Percentiles rank a stretch among this genome's conserved stretches.
Evolutionary conservation across 2,888 invertebrate species (phyloP).

Genomic region (Troilus luridus): DNA sequence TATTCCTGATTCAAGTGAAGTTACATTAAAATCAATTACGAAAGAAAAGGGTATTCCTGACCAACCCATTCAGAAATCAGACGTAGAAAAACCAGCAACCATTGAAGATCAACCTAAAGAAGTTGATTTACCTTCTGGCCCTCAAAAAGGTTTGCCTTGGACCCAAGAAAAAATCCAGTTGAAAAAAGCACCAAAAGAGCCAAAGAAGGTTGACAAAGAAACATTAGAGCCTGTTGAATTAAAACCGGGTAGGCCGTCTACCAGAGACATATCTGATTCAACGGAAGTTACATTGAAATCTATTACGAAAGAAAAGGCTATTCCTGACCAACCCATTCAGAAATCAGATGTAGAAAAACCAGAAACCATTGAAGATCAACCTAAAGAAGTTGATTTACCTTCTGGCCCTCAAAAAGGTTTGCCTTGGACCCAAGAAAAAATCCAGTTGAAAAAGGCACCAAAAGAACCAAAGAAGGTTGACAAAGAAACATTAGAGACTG

Average conservation of each 20-base stretch:
- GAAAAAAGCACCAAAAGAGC: constrained; percentile 67
- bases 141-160: constrained; percentile 67
- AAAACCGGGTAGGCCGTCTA: constrained; percentile 55
- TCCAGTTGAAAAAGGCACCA: constrained; percentile 68
- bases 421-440: constrained; percentile 69
- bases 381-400: not conserved
- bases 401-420: constrained; percentile 60
- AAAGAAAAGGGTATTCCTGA: not conserved
- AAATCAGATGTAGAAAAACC: not conserved
- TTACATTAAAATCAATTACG: constrained; percentile 58
- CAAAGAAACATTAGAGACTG: constrained; percentile 65
- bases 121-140: not conserved
- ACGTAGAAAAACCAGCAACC: no score
- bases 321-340: not conserved
- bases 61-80: not conserved
- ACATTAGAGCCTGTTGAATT: constrained; percentile 65
- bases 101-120: not conserved
- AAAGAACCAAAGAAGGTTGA: constrained; percentile 59
- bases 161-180: constrained; percentile 68
- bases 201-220: constrained; percentile 58
- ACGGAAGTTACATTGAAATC: not conserved
- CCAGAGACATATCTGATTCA: not conserved
- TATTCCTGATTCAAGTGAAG: constrained; percentile 56
- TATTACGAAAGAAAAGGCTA: constrained; percentile 56
- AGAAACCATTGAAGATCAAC: not conserved